Evolutionary conservation across 2,888 invertebrate species (phyloP).

Genomic region (Amiota communis): DNA sequence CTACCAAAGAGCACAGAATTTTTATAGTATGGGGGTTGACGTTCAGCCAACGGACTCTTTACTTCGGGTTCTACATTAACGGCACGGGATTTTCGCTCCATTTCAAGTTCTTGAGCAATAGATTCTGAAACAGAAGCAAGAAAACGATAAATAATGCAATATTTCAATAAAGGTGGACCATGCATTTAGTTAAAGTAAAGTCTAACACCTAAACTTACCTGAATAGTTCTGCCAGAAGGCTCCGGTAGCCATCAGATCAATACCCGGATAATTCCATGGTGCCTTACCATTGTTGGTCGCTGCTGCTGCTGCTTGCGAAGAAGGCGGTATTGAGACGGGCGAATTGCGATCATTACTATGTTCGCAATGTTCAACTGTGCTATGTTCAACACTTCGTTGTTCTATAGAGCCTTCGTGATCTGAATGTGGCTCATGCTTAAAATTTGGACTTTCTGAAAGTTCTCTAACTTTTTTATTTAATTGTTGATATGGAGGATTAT

Average conservation of each 20-base stretch:
- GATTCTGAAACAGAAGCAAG: slow-evolving; percentile 78
- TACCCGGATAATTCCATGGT: slow-evolving; percentile 80
- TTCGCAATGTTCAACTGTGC: slow-evolving; percentile 58
- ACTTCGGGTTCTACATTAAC: slow-evolving; percentile 87
- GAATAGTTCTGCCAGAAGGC: slow-evolving; percentile 95
- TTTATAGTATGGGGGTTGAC: slow-evolving; percentile 85
- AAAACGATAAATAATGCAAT: background rate
- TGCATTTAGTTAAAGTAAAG: background rate
- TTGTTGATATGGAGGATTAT: slow-evolving; percentile 33
- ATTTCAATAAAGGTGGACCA: background rate
- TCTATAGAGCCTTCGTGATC: slow-evolving; percentile 68
- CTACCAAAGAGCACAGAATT: slow-evolving; percentile 92
- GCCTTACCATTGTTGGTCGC: slow-evolving; percentile 74
- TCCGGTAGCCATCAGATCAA: slow-evolving; percentile 88
- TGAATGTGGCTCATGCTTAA: slow-evolving; percentile 69
- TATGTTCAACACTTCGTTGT: slow-evolving; percentile 56
- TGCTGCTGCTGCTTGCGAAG: slow-evolving; percentile 71
- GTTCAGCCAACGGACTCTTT: slow-evolving; percentile 88
- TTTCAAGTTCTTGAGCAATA: slow-evolving; percentile 88
- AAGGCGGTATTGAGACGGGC: slow-evolving; percentile 66
- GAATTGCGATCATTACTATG: slow-evolving; percentile 62
- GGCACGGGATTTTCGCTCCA: slow-evolving; percentile 89
- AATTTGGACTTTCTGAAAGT: slow-evolving; percentile 69
- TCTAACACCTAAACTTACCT: slow-evolving; percentile 76
- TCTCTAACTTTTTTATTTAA: slow-evolving; percentile 42